These are phyloP conservation scores for Tetranychus truncatus DNA, from an alignment of 2,888 invertebrate genomes.

Conservation along the genomic window DNA sequence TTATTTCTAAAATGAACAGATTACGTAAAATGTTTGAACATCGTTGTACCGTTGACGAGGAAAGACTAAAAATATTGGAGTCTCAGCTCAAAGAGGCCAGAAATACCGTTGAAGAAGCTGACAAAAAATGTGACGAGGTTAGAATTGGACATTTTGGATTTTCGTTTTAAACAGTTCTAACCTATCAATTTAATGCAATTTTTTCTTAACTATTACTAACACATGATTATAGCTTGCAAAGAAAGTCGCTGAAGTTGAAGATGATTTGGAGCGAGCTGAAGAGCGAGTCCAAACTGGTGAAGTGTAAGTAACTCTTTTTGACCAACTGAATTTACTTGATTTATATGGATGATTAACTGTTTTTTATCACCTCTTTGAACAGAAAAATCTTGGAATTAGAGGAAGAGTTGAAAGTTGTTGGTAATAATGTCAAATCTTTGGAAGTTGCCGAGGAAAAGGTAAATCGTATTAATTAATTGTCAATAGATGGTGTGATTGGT, in stretches of 20 bases:
- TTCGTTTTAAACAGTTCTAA: background rate
- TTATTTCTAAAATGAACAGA: slow-evolving; percentile 39
- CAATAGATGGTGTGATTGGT: too few relatives aligned
- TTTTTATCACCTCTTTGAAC: slow-evolving; percentile 33
- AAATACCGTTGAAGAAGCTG: slow-evolving; percentile 98
- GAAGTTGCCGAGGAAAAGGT: slow-evolving; percentile 93
- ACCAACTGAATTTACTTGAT: background rate
- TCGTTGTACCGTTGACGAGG: slow-evolving; percentile 97
- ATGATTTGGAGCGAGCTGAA: slow-evolving; percentile 97
- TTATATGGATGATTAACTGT: background rate
- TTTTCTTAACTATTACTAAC: background rate
- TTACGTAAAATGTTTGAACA: slow-evolving; percentile 99
- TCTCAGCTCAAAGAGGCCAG: slow-evolving; percentile 99
- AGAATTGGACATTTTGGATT: slow-evolving; percentile 31
- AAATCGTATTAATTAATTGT: background rate
- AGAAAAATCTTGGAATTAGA: slow-evolving; percentile 98
- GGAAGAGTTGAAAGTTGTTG: slow-evolving; percentile 97
- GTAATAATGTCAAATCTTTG: slow-evolving; percentile 99
- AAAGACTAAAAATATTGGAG: slow-evolving; percentile 97
- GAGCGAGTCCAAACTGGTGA: slow-evolving; percentile 96
- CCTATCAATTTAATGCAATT: background rate
- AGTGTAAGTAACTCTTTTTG: slow-evolving; percentile 59
- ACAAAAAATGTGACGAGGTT: slow-evolving; percentile 99
- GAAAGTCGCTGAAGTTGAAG: slow-evolving; percentile 99
- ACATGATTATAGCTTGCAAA: slow-evolving; percentile 44